Evolutionary conservation across 2,113 vertebrate species (phyloP).

Genomic region (Nothocercus julius): DNA sequence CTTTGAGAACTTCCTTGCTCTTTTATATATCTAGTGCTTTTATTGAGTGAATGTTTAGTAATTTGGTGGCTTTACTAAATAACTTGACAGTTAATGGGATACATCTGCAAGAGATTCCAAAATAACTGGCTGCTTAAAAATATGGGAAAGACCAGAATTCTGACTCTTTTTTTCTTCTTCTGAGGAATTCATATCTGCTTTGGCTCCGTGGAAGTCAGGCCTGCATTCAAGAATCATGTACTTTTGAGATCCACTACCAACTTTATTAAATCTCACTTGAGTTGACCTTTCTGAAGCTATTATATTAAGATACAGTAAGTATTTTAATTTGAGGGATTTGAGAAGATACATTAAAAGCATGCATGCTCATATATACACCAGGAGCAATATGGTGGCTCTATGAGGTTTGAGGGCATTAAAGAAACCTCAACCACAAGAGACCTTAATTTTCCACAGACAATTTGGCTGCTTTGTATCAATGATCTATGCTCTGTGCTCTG

Average conservation of each 20-base stretch:
- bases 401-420: neutral
- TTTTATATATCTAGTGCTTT: constrained; percentile 55
- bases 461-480: neutral
- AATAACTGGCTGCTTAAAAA: constrained; percentile 47
- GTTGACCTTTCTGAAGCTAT: neutral
- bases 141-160: constrained; percentile 18
- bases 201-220: neutral
- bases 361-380: neutral
- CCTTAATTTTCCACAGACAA: neutral
- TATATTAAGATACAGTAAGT: neutral
- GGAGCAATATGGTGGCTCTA: constrained; percentile 7
- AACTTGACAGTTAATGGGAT: constrained; percentile 66
- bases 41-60: constrained; percentile 61
- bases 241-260: neutral
- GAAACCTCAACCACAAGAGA: neutral
- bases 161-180: neutral
- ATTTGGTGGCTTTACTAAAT: constrained; percentile 64
- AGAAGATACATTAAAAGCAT: neutral
- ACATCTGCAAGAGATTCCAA: constrained; percentile 58
- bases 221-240: neutral
- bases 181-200: constrained; percentile 13
- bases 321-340: constrained; percentile 11
- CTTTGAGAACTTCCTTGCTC: constrained; percentile 19
- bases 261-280: neutral
- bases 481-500: neutral